Conservation (phyloP, 2,113 vertebrate genomes). For the Desmodus rotundus region DNA sequence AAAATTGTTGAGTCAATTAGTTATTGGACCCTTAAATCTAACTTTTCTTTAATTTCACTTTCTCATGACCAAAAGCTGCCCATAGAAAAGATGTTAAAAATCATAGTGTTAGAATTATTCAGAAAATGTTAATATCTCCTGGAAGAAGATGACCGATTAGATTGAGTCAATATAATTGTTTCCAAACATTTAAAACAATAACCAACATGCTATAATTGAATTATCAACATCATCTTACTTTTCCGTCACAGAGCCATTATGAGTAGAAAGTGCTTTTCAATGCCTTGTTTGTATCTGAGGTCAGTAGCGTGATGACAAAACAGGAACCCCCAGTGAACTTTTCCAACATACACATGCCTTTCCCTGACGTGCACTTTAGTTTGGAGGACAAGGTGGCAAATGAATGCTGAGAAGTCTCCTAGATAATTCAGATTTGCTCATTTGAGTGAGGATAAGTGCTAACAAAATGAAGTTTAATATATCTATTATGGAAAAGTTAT, state of each 20-base stretch:
- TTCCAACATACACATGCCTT: background rate
- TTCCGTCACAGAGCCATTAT: background rate
- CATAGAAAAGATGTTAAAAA: background rate
- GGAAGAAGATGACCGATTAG: background rate
- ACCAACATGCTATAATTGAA: background rate
- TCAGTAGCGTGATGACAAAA: accelerated
- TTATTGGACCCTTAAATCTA: background rate
- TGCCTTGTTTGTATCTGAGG: background rate
- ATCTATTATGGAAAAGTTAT: background rate
- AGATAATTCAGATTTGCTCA: background rate
- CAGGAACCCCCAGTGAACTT: background rate
- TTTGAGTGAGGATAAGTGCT: background rate
- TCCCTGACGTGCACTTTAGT: background rate
- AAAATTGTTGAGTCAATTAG: background rate
- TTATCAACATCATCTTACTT: background rate
- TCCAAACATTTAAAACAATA: background rate
- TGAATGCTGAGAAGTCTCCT: background rate
- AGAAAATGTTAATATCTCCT: background rate
- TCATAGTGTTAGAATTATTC: background rate
- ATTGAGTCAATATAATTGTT: background rate
- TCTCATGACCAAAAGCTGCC: background rate
- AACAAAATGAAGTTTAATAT: background rate
- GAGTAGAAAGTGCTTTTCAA: background rate
- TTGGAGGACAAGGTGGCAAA: background rate
- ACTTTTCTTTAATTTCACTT: background rate